Conservation (phyloP, 2,797 vertebrate species). For the Lepus townsendii region DNA sequence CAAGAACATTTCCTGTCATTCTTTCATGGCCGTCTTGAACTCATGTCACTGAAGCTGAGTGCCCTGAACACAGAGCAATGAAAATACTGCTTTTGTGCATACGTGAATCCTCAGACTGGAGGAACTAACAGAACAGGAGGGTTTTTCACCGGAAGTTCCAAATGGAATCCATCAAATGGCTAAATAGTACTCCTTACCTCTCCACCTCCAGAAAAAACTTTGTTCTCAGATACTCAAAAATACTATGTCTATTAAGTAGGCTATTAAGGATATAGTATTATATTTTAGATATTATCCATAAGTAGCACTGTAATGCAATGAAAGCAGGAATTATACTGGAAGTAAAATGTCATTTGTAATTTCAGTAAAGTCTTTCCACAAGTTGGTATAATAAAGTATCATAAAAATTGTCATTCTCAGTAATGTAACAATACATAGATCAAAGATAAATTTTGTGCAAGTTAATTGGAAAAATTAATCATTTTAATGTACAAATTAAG, state of each 20-base stretch:
- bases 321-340: slow-evolving; percentile 15
- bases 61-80: background rate
- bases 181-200: background rate
- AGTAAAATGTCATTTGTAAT: slow-evolving; percentile 11
- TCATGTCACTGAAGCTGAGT: background rate
- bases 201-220: background rate
- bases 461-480: slow-evolving; percentile 38
- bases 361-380: slow-evolving; percentile 2
- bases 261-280: background rate
- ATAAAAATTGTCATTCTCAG: slow-evolving; percentile 39
- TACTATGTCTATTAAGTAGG: background rate
- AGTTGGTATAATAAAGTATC: background rate
- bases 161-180: background rate
- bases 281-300: background rate
- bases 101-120: background rate
- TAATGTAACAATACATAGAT: background rate
- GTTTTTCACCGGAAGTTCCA: background rate
- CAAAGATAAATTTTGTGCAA: slow-evolving; percentile 27
- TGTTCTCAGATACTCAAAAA: background rate
- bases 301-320: background rate
- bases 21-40: background rate
- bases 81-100: background rate
- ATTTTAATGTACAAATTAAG: slow-evolving; percentile 25
- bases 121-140: background rate
- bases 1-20: background rate